These are phyloP conservation scores for Cistogaster globosa DNA, from an alignment of 2,888 invertebrate genomes.

Conservation along the genomic window DNA sequence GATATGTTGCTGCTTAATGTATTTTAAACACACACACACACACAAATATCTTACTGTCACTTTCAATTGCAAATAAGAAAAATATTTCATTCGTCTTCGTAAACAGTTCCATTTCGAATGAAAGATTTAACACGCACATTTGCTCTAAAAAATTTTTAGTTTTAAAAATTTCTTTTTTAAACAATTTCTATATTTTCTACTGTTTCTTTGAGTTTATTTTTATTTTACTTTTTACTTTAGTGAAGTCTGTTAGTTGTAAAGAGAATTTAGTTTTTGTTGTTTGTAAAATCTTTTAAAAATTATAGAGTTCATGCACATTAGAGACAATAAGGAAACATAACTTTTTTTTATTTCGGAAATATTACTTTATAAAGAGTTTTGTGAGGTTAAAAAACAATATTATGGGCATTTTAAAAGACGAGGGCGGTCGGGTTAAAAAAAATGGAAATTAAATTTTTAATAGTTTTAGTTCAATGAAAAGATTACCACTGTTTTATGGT, in stretches of 20 bases:
- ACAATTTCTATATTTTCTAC: background rate
- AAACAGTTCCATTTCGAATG: constrained; percentile 21
- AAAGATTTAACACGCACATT: constrained; percentile 17
- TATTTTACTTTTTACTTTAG: background rate
- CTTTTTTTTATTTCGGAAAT: no score
- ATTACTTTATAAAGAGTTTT: no score
- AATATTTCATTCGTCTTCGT: constrained; percentile 15
- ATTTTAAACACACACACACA: constrained; percentile 41
- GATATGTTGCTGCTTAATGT: constrained; percentile 53
- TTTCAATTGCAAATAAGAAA: constrained; percentile 43
- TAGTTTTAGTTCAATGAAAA: no score
- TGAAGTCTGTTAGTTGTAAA: background rate
- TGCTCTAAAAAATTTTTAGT: constrained; percentile 7
- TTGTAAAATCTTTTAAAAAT: background rate
- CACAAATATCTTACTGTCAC: constrained; percentile 58
- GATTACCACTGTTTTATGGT: no score
- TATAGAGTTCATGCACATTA: no score
- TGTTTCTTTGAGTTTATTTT: constrained; percentile 8
- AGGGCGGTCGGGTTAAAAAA: no score
- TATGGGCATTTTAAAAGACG: no score
- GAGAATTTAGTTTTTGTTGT: background rate
- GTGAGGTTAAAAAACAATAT: no score
- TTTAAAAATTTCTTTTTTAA: constrained; percentile 19
- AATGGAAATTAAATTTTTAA: no score
- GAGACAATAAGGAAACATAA: no score